A percentile compares a stretch with the other conserved stretches of the same genome.
These are phyloP conservation scores for Sternotherus odoratus DNA, from an alignment of 2,797 vertebrate species.

Conservation along the genomic window DNA sequence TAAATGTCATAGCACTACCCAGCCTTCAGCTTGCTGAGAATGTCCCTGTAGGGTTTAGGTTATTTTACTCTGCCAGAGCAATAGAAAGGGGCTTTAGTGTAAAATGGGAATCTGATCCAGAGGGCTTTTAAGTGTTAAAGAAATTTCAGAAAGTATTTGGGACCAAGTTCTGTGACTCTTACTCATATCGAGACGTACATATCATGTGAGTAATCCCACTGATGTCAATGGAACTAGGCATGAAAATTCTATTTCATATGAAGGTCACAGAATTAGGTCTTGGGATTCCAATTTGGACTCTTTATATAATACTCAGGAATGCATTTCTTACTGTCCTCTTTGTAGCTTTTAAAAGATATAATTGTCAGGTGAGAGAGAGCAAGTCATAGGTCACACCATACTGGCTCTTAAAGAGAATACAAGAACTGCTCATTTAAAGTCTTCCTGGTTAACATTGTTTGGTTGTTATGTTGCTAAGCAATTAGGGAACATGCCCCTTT, in stretches of 20 bases:
- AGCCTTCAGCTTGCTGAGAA: not conserved
- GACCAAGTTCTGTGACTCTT: not conserved
- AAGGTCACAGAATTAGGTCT: constrained; percentile 35
- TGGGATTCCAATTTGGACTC: constrained; percentile 16
- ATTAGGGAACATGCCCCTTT: too few species aligned
- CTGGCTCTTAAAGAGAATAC: not conserved
- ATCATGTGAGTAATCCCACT: not conserved
- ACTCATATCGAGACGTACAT: not conserved
- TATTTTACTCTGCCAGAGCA: not conserved
- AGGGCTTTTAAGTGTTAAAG: not conserved
- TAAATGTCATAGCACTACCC: not conserved
- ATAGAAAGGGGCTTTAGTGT: not conserved
- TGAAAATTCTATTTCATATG: not conserved
- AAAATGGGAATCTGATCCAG: not conserved
- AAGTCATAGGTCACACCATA: not conserved
- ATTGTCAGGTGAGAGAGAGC: not conserved
- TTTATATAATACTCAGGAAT: not conserved
- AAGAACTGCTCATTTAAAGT: too few species aligned
- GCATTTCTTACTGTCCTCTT: not conserved
- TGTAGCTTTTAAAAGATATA: not conserved
- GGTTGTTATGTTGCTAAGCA: too few species aligned
- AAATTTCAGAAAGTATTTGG: not conserved
- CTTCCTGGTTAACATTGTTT: too few species aligned
- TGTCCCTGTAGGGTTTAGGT: not conserved
- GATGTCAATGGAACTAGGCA: not conserved